These are phyloP conservation scores for Hylaeus anthracinus DNA, from an alignment of 1,140 invertebrate species.

Conservation along the genomic window DNA sequence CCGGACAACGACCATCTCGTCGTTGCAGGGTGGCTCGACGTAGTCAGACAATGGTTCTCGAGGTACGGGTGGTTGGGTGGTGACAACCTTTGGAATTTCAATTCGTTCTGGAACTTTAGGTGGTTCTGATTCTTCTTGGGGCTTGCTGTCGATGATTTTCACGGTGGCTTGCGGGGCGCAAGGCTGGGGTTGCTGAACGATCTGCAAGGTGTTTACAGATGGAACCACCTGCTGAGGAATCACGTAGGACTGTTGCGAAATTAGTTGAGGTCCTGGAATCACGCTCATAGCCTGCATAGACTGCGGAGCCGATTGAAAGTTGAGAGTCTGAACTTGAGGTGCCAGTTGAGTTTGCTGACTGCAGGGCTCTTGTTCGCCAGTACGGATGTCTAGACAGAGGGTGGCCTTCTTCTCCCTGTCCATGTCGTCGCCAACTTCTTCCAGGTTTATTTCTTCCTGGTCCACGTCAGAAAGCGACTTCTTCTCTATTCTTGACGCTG, in stretches of 20 bases:
- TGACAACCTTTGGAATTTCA: neutral
- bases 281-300: neutral
- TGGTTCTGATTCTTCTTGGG: too few relatives aligned
- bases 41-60: too few relatives aligned
- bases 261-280: neutral
- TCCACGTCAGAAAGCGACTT: conserved; percentile 7
- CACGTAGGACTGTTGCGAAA: neutral
- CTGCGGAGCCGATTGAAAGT: neutral
- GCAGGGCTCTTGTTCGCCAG: neutral
- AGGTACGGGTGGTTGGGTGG: neutral
- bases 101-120: neutral
- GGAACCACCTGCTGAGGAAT: neutral
- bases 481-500: conserved; percentile 20
- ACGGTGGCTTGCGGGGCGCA: neutral
- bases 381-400: conserved; percentile 36
- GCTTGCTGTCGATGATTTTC: neutral
- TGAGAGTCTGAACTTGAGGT: neutral
- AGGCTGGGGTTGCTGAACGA: conserved; percentile 13
- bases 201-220: neutral
- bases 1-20: neutral
- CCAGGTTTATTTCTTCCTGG: neutral
- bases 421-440: conserved; percentile 23
- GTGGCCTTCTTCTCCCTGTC: conserved; percentile 53
- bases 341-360: neutral
- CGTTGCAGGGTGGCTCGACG: neutral